These are phyloP conservation scores for Himalopsyche tibetana DNA, from an alignment of 2,888 invertebrate species.

Conservation along the genomic window DNA sequence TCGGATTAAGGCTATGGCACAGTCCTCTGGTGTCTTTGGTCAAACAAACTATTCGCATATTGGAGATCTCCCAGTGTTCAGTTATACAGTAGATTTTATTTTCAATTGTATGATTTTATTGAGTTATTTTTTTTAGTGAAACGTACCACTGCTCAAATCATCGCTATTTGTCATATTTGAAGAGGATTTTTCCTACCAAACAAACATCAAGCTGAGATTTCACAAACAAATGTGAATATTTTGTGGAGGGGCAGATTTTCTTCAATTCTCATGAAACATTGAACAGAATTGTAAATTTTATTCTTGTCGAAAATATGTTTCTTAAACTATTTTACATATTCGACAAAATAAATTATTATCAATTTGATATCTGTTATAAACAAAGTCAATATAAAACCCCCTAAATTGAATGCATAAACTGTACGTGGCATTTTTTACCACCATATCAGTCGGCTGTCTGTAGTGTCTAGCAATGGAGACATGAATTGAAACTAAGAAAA, in stretches of 20 bases:
- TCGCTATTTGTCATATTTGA: constrained; percentile 14
- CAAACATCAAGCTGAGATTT: constrained; percentile 23
- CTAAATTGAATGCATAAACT: no score
- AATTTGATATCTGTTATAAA: no score
- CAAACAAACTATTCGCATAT: neutral
- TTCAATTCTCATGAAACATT: neutral
- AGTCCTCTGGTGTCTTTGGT: neutral
- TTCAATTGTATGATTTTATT: neutral
- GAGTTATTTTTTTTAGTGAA: constrained; percentile 35
- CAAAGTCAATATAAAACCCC: no score
- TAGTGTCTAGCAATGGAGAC: no score
- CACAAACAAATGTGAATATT: constrained; percentile 1
- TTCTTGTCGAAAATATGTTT: no score
- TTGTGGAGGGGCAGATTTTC: neutral
- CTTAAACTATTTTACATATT: no score
- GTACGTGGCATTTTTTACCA: no score
- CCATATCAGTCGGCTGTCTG: no score
- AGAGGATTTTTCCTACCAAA: constrained; percentile 24
- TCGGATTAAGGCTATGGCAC: neutral
- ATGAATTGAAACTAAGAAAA: no score
- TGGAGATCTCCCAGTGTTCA: constrained; percentile 23
- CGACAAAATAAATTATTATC: no score
- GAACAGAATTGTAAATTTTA: no score
- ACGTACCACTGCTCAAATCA: constrained; percentile 4
- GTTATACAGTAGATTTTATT: neutral